Conservation (phyloP, 1,140 invertebrate species). For the Berghia stephanieae region DNA sequence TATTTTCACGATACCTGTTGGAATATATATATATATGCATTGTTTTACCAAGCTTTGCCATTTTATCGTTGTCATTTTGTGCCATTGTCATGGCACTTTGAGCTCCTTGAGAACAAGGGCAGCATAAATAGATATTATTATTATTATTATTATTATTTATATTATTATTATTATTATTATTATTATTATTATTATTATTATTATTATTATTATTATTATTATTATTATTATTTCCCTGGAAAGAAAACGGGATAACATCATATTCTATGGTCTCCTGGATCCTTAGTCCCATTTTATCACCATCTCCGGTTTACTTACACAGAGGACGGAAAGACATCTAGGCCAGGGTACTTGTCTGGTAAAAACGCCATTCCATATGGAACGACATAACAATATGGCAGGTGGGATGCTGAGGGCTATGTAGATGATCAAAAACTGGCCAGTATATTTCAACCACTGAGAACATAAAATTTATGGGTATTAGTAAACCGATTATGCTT, state of each 20-base stretch:
- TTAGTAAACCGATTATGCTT: no score
- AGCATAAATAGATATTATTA: background rate
- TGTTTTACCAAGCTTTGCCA: background rate
- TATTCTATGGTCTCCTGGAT: background rate
- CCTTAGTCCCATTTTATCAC: background rate
- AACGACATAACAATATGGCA: background rate
- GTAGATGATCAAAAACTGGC: constrained; percentile 28
- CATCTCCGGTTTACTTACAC: constrained; percentile 18
- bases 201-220: background rate
- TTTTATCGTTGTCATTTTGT: background rate
- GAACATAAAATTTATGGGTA: no score
- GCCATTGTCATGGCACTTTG: background rate
- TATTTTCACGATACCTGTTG: background rate
- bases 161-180: background rate
- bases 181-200: background rate
- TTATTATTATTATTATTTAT: background rate
- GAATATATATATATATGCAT: background rate
- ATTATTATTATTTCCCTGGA: background rate
- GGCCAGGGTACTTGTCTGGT: constrained; percentile 27
- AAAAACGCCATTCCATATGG: constrained; percentile 18
- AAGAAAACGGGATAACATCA: background rate
- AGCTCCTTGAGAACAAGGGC: background rate
- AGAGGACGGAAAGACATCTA: background rate
- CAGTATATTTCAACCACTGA: constrained; percentile 21
- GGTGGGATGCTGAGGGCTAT: constrained; percentile 23